These are phyloP conservation scores for Amphiprion percula DNA, from an alignment of 2,113 vertebrate species.

Conservation along the genomic window DNA sequence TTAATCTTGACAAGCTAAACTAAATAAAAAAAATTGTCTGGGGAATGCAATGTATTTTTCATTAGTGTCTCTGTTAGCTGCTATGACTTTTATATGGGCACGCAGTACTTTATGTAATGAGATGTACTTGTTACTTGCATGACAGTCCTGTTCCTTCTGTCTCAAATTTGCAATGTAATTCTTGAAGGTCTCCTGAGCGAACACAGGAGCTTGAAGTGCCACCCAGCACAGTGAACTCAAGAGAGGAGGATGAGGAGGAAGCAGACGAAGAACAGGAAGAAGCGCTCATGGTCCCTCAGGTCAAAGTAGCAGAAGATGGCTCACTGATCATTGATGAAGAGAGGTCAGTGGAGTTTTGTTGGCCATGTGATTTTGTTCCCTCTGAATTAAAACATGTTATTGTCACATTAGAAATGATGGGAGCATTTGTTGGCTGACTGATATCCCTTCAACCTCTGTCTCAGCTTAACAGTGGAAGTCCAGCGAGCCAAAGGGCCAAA, in stretches of 20 bases:
- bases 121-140: not conserved
- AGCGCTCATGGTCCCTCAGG: conserved; percentile 90
- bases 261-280: conserved; percentile 80
- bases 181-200: conserved; percentile 61
- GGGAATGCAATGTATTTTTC: too few species aligned
- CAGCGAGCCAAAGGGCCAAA: conserved; percentile 91
- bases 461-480: conserved; percentile 97
- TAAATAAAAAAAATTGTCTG: too few species aligned
- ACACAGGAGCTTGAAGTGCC: conserved; percentile 24
- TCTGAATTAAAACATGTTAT: not conserved
- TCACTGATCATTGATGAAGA: conserved; percentile 98
- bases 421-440: not conserved
- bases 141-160: not conserved
- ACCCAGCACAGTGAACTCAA: not conserved
- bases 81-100: not conserved
- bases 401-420: not conserved
- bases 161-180: not conserved
- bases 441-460: conserved; percentile 24
- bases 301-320: conserved; percentile 98
- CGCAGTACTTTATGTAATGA: not conserved
- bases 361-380: not conserved
- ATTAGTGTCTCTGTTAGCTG: not conserved
- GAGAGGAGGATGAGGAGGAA: conserved; percentile 64
- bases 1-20: too few species aligned
- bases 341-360: conserved; percentile 83